Base-by-base conservation (phyloP, 2,888 invertebrate genomes). In the Apamea monoglypha region DNA sequence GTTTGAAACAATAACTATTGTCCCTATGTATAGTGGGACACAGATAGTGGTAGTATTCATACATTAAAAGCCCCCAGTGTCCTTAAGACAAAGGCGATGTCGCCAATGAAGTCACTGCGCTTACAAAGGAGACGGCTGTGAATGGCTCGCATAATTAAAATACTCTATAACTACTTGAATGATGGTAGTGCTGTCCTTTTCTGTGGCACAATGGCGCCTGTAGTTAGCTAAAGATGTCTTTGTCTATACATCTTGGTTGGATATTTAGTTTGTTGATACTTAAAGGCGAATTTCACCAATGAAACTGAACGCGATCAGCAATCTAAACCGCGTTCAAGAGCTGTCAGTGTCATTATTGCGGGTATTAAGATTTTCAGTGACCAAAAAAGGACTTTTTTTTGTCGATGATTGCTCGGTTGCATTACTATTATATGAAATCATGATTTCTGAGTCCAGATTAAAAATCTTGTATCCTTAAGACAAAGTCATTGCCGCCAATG, bases 81-180 rank as follows among this genome's bases (percentile, higher is more conserved):
- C 89, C 92, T 87, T 92, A 91, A 92, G 91, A 92, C 91, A 92
- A 91, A 89, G 70, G 81, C 74, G 32, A 76, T 76, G 83, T 78
- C 74, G 79, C 91, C 92, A 92, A 93, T 93, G 90, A 92, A 88
- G 84, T 87, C 84, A 71, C 76, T 74, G 50, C 63, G 32, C 25
- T 84, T 84, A 92, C 93, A 94, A 94, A 91, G 89, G 87, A 90
- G 79, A 40, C 59, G 87, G 44, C 77, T 87, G 80, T 94, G 93
- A 93, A 94, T 93, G 84, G 91, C 70, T 73, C 71, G 82, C 86
- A 91, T 93, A 93, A 92, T 92, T 94, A 92, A 92, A 92, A 90
- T 87, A 87, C 79, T 73, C 71, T 80, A 80, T 82, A 82, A 85
- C 80, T 83, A 84, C 72, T 76, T 66, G 29, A 73, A 70, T 73